Evolutionary conservation across 2,888 invertebrate genomes (phyloP), one percentile per base, ranked within the genome.

Genomic region (Tholera decimalis): DNA sequence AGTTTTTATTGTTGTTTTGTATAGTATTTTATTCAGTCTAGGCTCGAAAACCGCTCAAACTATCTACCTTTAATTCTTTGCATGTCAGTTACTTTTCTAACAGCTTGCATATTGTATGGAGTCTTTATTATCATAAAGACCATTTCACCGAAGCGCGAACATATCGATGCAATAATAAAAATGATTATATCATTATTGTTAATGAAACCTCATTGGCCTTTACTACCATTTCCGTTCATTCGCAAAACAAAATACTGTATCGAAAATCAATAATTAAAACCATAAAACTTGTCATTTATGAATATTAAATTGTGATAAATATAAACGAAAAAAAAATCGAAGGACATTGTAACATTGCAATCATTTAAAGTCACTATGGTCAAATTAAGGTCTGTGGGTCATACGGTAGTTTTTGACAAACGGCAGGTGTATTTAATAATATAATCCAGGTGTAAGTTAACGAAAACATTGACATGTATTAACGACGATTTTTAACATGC

Each of bases 311-410:
- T 15, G 11, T n/a, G 37, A 73, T 49, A 20, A 33, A n/a, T 24
- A 37, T 47, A 54, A 74, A 70, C 55, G 46, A 57, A 56, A 44
- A 28, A 28, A 43, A 46, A 55, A 37, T 62, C 44, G 26, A 62
- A 73, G 47, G 65, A 63, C 63, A 51, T 22, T 46, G 63, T 43
- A 30, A 57, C 26, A 57, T 64, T 67, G 26, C 18, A 41, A 47
- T 41, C 28, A 46, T 51, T 57, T 35, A 49, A n/a, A 57, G 49
- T 53, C 63, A 71, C 53, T 39, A 24, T 71, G 60, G 58, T 44
- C 73, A 70, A 70, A 80, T 82, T 61, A 60, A 75, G 75, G 77
- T 80, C 59, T 75, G 22, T 70, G 53, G 77, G 77, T 73, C 81
- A 73, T 58, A 76, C 72, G 54, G 77, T 67, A 71, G 44, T 56